Conservation (phyloP, 2,113 vertebrate genomes). For the Panthera leo region DNA sequence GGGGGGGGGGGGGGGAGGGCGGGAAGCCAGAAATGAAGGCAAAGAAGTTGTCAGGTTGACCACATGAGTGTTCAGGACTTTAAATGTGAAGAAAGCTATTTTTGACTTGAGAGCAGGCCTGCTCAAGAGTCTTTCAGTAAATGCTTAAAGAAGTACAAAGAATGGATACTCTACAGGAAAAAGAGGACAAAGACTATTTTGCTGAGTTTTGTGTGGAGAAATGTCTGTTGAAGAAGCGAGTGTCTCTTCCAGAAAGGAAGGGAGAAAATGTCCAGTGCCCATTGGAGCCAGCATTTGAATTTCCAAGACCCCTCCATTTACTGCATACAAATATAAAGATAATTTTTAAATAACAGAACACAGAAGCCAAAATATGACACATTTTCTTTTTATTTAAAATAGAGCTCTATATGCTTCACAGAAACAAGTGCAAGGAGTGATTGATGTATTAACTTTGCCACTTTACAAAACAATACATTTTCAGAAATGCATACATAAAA, state of each 20-base stretch:
- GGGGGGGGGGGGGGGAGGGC: neutral
- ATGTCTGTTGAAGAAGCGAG: neutral
- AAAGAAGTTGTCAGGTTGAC: neutral
- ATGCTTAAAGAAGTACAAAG: neutral
- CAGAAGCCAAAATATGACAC: conserved; percentile 49
- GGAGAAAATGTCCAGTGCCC: neutral
- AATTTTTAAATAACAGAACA: conserved; percentile 36
- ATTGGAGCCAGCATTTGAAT: neutral
- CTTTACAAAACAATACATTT: conserved; percentile 78
- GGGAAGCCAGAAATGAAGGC: neutral
- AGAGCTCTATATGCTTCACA: conserved; percentile 70
- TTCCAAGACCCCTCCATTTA: neutral
- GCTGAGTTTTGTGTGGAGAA: neutral
- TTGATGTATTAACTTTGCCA: conserved; percentile 81
- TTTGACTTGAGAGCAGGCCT: neutral
- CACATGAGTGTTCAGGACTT: neutral
- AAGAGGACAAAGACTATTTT: neutral
- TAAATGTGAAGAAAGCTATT: neutral
- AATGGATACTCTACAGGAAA: neutral
- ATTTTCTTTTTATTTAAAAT: conserved; percentile 80
- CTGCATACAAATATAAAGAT: conserved; percentile 29
- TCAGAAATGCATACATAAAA: conserved; percentile 82
- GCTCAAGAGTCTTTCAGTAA: neutral
- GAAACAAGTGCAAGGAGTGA: conserved; percentile 75
- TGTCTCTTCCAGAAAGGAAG: neutral